phyloP scores from a whole-genome alignment of 2,888 invertebrate species.

The Zeuzera pyrina region DNA sequence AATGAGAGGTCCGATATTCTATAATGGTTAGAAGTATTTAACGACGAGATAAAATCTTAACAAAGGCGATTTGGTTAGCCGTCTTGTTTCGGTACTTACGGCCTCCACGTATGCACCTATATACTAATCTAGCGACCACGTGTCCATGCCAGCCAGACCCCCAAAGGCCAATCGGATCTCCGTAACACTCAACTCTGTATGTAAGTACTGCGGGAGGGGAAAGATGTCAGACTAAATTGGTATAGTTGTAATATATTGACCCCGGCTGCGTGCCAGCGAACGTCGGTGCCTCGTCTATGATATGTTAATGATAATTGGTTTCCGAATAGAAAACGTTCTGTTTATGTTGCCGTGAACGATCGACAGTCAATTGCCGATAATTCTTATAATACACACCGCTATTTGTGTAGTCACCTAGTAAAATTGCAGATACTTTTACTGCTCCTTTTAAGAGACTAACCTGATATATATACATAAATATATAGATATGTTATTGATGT shows the following conservation, averaged over 20 bases:
- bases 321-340: slow-evolving; percentile 64
- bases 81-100: slow-evolving; percentile 67
- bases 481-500: no score
- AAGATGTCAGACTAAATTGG: slow-evolving; percentile 39
- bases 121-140: slow-evolving; percentile 42
- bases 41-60: slow-evolving; percentile 70
- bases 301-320: slow-evolving; percentile 72
- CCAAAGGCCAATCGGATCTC: slow-evolving; percentile 20
- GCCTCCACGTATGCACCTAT: slow-evolving; percentile 60
- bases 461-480: slow-evolving; percentile 4
- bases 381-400: slow-evolving; percentile 45
- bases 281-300: slow-evolving; percentile 66
- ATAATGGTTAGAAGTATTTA: slow-evolving; percentile 70
- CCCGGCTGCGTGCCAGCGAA: slow-evolving; percentile 59
- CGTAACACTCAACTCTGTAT: slow-evolving; percentile 7
- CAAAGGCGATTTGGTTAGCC: slow-evolving; percentile 70
- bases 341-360: slow-evolving; percentile 53
- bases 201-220: slow-evolving; percentile 25
- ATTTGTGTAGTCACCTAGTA: slow-evolving; percentile 43
- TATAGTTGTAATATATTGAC: slow-evolving; percentile 60
- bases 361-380: slow-evolving; percentile 46
- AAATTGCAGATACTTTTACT: no score
- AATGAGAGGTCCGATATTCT: slow-evolving; percentile 58
- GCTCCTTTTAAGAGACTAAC: no score
- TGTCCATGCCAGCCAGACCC: slow-evolving; percentile 36